Evolutionary conservation across 1,140 invertebrate genomes (phyloP).

Genomic region (Tetramorium parvispinum): DNA sequence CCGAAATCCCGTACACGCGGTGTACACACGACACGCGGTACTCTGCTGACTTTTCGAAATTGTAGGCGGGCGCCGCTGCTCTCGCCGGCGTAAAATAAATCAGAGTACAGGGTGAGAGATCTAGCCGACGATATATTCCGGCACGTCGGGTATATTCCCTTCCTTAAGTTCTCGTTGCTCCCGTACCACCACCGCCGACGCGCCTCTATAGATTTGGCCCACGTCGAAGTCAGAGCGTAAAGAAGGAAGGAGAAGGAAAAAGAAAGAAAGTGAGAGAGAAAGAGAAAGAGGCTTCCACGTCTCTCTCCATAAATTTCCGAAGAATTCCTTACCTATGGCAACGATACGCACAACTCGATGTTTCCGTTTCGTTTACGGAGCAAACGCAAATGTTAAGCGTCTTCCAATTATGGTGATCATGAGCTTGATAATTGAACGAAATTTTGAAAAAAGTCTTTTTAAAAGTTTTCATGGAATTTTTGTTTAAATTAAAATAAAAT

Average conservation of each 20-base stretch:
- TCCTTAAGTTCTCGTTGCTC: slow-evolving; percentile 69
- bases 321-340: slow-evolving; percentile 67
- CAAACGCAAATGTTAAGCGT: slow-evolving; percentile 11
- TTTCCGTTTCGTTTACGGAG: slow-evolving; percentile 14
- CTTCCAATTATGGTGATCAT: slow-evolving; percentile 32
- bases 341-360: slow-evolving; percentile 50
- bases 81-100: slow-evolving; percentile 72
- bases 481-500: neutral
- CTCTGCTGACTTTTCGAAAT: slow-evolving; percentile 74
- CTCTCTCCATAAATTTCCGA: slow-evolving; percentile 64
- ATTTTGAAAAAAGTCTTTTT: slow-evolving; percentile 19
- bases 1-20: slow-evolving; percentile 56
- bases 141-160: slow-evolving; percentile 68
- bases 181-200: slow-evolving; percentile 25
- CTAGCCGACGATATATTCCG: slow-evolving; percentile 67
- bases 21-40: slow-evolving; percentile 54
- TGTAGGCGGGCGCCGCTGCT: slow-evolving; percentile 61
- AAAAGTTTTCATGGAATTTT: neutral
- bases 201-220: slow-evolving; percentile 69
- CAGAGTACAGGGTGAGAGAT: slow-evolving; percentile 70
- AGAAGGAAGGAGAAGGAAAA: slow-evolving; percentile 6
- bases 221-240: slow-evolving; percentile 64
- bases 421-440: slow-evolving; percentile 12
- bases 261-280: slow-evolving; percentile 32
- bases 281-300: slow-evolving; percentile 16